Evolutionary conservation across 2,797 vertebrate species (phyloP).

Genomic region (Coregonus ussuriensis): DNA sequence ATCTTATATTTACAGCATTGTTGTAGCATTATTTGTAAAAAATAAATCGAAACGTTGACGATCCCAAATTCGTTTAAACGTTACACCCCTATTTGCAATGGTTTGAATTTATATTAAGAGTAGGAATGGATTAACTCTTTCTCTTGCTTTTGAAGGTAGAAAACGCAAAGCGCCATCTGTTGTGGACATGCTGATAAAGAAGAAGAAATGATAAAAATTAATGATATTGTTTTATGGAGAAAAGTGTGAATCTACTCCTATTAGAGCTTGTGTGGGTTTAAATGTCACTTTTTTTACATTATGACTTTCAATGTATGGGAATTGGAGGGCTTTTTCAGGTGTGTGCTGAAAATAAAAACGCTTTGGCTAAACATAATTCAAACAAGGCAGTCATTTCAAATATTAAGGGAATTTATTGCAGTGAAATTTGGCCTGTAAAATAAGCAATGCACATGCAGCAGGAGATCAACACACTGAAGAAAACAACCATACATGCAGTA

Average conservation of each 20-base stretch:
- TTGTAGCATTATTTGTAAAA: too few relatives aligned
- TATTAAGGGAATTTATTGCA: not conserved
- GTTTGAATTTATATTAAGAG: not conserved
- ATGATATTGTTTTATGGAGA: not conserved
- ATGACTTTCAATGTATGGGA: not conserved
- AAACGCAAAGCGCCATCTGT: slow-evolving; percentile 64
- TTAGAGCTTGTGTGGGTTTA: not conserved
- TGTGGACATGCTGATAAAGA: slow-evolving; percentile 63
- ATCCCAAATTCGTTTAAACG: too few relatives aligned
- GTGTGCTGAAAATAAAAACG: not conserved
- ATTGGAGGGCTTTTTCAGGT: not conserved
- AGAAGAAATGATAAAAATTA: slow-evolving; percentile 25
- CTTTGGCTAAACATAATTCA: not conserved
- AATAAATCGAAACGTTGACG: too few relatives aligned
- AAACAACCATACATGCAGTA: too few relatives aligned
- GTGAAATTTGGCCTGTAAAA: not conserved
- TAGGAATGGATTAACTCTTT: not conserved
- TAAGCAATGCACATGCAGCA: not conserved
- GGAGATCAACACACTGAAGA: too few relatives aligned
- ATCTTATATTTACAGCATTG: too few relatives aligned
- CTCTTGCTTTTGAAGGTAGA: slow-evolving; percentile 48
- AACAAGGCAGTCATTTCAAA: not conserved
- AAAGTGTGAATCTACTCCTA: not conserved
- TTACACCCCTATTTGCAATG: not conserved
- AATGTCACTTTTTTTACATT: too few relatives aligned